phyloP scores from a whole-genome alignment of 2,797 vertebrate genomes.

The Corythornis leucogaster region DNA sequence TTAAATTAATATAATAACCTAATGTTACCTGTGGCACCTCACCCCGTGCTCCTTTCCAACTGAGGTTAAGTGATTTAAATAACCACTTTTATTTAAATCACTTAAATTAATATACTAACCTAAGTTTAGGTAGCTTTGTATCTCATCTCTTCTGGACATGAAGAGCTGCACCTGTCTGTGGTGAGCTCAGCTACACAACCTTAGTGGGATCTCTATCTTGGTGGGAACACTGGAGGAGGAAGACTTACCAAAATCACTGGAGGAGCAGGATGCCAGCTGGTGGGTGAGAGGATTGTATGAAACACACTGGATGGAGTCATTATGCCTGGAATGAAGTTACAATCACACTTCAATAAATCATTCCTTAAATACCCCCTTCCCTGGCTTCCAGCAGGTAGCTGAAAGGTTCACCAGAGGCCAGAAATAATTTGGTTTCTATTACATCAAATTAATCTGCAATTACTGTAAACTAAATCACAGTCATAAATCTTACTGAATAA shows the following conservation, averaged over 20 bases:
- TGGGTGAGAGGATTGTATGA: constrained; percentile 97
- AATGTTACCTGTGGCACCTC: background rate
- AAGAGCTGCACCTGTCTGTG: background rate
- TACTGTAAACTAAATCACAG: background rate
- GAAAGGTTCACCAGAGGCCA: constrained; percentile 16
- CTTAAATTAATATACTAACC: no score
- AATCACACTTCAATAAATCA: constrained; percentile 20
- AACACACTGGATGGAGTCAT: constrained; percentile 96
- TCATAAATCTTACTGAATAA: background rate
- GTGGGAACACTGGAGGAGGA: background rate
- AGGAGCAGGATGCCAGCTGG: constrained; percentile 95
- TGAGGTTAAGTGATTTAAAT: background rate
- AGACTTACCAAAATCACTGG: constrained; percentile 93
- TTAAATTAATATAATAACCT: no score
- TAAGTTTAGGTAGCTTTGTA: background rate
- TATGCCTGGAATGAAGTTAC: constrained; percentile 84
- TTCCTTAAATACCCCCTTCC: background rate
- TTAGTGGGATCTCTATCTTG: background rate
- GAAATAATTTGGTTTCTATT: constrained; percentile 10
- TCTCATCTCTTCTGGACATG: background rate
- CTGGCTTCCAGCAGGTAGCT: background rate
- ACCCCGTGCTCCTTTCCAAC: background rate
- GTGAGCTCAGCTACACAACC: background rate
- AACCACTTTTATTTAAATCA: background rate
- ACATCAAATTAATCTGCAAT: constrained; percentile 5